Evolutionary conservation across 2,797 vertebrate species (phyloP).

Genomic region (Enteromius viviparus): DNA sequence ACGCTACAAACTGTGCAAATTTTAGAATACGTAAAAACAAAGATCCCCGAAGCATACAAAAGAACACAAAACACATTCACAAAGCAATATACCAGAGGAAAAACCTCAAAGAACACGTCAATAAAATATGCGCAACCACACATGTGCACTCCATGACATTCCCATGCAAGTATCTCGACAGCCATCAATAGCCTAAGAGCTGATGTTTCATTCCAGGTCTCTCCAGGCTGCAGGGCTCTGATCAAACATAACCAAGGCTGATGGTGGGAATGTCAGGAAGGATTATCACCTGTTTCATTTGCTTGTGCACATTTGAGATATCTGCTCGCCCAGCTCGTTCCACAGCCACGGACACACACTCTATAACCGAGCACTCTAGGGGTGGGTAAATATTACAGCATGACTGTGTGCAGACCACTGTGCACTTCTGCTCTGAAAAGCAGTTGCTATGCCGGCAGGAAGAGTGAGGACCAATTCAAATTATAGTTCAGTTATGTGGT

Average conservation of each 20-base stretch:
- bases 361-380: constrained; percentile 45
- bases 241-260: constrained; percentile 69
- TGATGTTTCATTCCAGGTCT: constrained; percentile 63
- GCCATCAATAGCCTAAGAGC: constrained; percentile 73
- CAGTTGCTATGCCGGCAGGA: constrained; percentile 8
- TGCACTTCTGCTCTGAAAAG: constrained; percentile 24
- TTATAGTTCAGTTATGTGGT: constrained; percentile 5
- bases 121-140: background rate
- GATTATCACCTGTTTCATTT: constrained; percentile 69
- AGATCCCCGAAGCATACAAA: background rate
- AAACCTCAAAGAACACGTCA: constrained; percentile 1
- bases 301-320: constrained; percentile 63
- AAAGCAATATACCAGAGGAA: background rate
- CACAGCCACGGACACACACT: constrained; percentile 21
- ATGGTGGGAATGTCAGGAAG: constrained; percentile 69
- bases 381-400: constrained; percentile 52
- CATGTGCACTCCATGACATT: constrained; percentile 73
- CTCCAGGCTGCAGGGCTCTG: constrained; percentile 67
- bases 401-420: constrained; percentile 28
- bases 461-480: constrained; percentile 24
- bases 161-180: constrained; percentile 66
- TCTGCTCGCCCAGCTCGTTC: constrained; percentile 49
- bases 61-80: background rate
- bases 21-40: background rate
- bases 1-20: background rate